Evolutionary conservation across 2,113 vertebrate genomes (phyloP), one percentile per base, ranked within the genome.

Genomic region (Mesembrinibis cayennensis): DNA sequence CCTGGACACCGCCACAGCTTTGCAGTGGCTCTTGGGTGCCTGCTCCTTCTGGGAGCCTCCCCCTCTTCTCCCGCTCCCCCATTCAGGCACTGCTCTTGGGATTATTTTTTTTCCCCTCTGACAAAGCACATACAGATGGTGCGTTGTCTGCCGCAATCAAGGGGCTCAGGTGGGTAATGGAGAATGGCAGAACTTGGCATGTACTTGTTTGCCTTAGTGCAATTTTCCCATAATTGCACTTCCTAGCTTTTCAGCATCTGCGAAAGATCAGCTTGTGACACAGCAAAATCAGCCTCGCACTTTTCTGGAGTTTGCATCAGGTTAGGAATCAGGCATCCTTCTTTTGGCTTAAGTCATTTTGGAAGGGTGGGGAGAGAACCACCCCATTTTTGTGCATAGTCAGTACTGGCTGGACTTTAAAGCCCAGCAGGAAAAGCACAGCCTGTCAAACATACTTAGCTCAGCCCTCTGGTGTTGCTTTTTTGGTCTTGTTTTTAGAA

Each of bases 61-160:
- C 34, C 53, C 18, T 58, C 38, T 66, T 67, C n/a, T 89, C 79
- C 85, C 2, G 2, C 32, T 85, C 29, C 69, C 69, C 72, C 40
- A 20, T 17, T 72, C 77, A 86, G 85, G 27, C 94, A 44, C 58
- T 42, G 58, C 82, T 87, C 62, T 45, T 91, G 88, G 91, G 78
- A 91, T 77, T 81, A 9, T 8, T 42, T 72, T 82, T 78, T 92
- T 22, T 29, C 80, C 62, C 50, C 20, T 97, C 96, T 98, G 96
- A 97, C 95, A 99, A 99, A 99, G 98, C 98, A 98, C 97, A 97
- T 98, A 66, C 98, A 99, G 98, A 99, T 99, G 99, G 98, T 94
- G 93, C 2, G 61, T 94, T 99, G 98, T 99, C 98, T 97, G 72
- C 76, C 96, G 89, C 98, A 98, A 99, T 99, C 98, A 98, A 94